phyloP scores from a whole-genome alignment of 2,888 invertebrate species.

The Rhabditophanes sp. region DNA sequence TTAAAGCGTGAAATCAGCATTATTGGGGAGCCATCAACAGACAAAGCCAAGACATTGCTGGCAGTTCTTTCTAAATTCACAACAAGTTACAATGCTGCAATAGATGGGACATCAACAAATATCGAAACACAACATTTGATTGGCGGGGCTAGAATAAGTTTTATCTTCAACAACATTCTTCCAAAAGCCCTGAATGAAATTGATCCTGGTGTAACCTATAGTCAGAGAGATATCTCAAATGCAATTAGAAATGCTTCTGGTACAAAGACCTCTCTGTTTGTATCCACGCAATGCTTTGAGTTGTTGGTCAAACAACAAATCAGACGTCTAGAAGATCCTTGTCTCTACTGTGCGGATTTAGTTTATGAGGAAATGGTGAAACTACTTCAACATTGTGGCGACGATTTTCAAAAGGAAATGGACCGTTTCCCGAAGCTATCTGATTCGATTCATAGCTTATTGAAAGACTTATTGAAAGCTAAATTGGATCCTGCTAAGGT shows the following conservation, averaged over 20 bases:
- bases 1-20: constrained; percentile 86
- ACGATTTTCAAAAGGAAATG: constrained; percentile 57
- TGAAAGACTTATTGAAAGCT: constrained; percentile 74
- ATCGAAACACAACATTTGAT: constrained; percentile 87
- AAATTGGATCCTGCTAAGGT: constrained; percentile 84
- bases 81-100: constrained; percentile 88
- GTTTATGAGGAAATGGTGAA: constrained; percentile 98
- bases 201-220: constrained; percentile 71
- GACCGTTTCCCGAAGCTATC: constrained; percentile 85
- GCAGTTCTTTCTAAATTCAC: constrained; percentile 96
- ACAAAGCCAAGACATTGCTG: constrained; percentile 69
- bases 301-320: constrained; percentile 92
- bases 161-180: constrained; percentile 97
- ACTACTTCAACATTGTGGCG: constrained; percentile 94
- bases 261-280: constrained; percentile 51
- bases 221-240: constrained; percentile 86
- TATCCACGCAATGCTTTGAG: constrained; percentile 76
- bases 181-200: constrained; percentile 81
- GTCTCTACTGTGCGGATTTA: constrained; percentile 78
- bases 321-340: constrained; percentile 82
- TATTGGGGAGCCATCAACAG: constrained; percentile 77
- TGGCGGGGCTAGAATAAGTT: constrained; percentile 97
- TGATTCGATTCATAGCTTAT: constrained; percentile 91
- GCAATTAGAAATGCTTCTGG: constrained; percentile 93
- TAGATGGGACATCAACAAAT: constrained; percentile 89